phyloP scores from a whole-genome alignment of 2,113 vertebrate species.

The Irena cyanogastra region DNA sequence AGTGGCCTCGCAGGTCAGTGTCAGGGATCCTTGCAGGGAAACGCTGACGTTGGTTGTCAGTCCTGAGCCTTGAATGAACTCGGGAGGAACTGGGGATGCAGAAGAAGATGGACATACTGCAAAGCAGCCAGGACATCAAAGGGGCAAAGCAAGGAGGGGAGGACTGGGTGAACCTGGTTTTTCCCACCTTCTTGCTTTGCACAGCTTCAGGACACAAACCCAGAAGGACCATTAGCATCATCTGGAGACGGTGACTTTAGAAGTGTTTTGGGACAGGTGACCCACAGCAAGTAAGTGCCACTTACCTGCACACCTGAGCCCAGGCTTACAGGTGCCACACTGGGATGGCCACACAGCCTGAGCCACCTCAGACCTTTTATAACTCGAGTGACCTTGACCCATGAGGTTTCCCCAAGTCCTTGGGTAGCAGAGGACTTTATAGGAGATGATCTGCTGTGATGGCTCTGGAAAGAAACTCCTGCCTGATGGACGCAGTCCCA shows the following conservation, averaged over 20 bases:
- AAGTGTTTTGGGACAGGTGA: background rate
- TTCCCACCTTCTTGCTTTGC: background rate
- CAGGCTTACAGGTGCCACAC: background rate
- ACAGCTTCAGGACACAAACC: background rate
- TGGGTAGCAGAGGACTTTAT: background rate
- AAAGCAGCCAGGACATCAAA: background rate
- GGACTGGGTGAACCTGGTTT: background rate
- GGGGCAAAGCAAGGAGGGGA: background rate
- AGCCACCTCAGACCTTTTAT: background rate
- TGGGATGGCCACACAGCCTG: background rate
- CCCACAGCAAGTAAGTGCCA: background rate
- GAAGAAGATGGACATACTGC: background rate
- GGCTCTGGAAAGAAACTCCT: background rate
- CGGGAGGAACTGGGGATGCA: conserved; percentile 77
- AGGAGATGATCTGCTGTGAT: background rate
- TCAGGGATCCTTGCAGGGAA: conserved; percentile 57
- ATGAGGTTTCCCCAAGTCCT: background rate
- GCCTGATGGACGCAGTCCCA: background rate
- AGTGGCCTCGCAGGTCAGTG: conserved; percentile 61
- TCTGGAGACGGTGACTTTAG: background rate
- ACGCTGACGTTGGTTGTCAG: background rate
- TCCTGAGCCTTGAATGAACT: conserved; percentile 68
- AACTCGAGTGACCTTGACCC: background rate
- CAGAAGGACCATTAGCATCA: background rate
- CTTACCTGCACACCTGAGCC: background rate